phyloP scores from a whole-genome alignment of 2,888 invertebrate species.

The Gymnosoma rotundatum region DNA sequence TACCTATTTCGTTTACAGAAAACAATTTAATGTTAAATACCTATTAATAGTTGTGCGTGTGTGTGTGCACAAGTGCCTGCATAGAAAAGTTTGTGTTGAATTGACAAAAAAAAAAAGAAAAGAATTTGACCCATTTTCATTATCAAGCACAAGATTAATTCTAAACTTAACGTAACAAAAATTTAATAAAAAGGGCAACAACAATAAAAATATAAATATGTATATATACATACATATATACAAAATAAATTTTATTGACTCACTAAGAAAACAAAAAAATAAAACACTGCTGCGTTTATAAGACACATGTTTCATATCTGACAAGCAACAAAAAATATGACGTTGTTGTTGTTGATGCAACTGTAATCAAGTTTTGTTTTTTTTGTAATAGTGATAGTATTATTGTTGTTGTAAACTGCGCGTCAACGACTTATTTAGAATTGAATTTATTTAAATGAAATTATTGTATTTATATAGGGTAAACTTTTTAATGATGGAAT shows the following conservation, averaged over 20 bases:
- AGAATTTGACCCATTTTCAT: constrained; percentile 82
- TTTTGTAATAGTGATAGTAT: not conserved
- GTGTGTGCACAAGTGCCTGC: constrained; percentile 36
- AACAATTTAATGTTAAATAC: not conserved
- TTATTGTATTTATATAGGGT: constrained; percentile 8
- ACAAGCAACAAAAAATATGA: constrained; percentile 31
- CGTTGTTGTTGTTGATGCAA: constrained; percentile 37
- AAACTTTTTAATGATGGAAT: not conserved
- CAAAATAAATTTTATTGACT: constrained; percentile 62
- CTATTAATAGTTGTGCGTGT: not conserved
- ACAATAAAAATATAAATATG: no score
- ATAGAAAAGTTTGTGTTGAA: constrained; percentile 68
- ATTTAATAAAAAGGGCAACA: constrained; percentile 46
- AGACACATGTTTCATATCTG: constrained; percentile 61
- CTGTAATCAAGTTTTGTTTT: constrained; percentile 40
- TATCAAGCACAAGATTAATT: constrained; percentile 82
- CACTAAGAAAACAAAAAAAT: constrained; percentile 8
- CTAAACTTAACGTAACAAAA: constrained; percentile 75
- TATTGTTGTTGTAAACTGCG: constrained; percentile 33
- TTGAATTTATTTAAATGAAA: constrained; percentile 6
- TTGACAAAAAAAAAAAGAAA: constrained; percentile 28
- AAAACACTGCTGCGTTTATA: constrained; percentile 36
- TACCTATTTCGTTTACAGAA: constrained; percentile 24
- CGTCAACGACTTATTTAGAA: constrained; percentile 17
- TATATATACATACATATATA: constrained; percentile 35